A percentile compares a stretch with the other conserved stretches of the same genome.
These are phyloP conservation scores for Anomalospiza imberbis DNA, from an alignment of 2,797 vertebrate genomes.

Conservation along the genomic window DNA sequence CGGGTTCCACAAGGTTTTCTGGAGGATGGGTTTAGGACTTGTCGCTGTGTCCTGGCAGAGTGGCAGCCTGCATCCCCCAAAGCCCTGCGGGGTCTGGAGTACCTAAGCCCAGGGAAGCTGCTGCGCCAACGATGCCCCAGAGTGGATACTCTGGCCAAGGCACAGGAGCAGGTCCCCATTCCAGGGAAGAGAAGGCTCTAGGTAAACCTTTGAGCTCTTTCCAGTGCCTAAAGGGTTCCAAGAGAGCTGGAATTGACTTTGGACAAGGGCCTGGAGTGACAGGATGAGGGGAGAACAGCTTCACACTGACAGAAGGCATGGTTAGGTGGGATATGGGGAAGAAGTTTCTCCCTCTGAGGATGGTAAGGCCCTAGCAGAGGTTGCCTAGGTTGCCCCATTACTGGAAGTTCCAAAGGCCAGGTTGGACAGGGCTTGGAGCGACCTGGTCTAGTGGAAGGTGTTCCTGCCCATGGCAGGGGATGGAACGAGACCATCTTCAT, in stretches of 20 bases:
- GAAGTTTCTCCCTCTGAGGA: background rate
- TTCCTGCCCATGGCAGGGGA: background rate
- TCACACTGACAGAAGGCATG: background rate
- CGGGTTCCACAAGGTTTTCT: background rate
- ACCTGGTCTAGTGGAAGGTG: background rate
- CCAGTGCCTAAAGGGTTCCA: background rate
- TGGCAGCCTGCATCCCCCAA: background rate
- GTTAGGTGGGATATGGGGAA: background rate
- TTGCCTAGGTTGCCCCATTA: background rate
- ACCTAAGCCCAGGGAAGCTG: background rate
- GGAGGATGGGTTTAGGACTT: background rate
- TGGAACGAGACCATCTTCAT: background rate
- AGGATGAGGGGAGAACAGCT: rapidly evolving
- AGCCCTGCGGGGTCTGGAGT: rapidly evolving
- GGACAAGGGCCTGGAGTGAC: background rate
- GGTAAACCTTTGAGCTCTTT: background rate
- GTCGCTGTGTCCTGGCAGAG: background rate
- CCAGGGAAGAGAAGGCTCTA: background rate
- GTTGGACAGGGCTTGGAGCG: background rate
- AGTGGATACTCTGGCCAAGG: rapidly evolving
- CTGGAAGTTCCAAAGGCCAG: background rate
- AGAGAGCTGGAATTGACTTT: background rate
- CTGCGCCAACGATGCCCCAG: rapidly evolving
- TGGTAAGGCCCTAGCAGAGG: background rate
- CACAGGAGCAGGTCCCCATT: background rate